Evolutionary conservation across 1,140 invertebrate species (phyloP).

Genomic region (Drosophila oshimai): DNA sequence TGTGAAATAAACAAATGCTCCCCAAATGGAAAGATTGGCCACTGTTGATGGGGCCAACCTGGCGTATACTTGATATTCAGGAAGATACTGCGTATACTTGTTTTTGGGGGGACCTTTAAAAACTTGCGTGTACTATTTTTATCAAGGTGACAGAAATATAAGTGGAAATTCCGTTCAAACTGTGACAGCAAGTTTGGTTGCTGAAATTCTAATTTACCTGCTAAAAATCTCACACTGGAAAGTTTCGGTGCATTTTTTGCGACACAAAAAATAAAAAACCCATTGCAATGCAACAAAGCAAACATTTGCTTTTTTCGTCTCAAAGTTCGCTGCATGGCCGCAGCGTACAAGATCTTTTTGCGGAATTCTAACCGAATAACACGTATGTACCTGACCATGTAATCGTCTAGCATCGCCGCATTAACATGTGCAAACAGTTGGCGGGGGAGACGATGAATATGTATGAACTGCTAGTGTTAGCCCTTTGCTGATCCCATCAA

Average conservation of each 20-base stretch:
- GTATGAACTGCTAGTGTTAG: slow-evolving; percentile 14
- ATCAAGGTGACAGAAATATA: too few species aligned
- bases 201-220: slow-evolving; percentile 33
- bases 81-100: slow-evolving; percentile 11
- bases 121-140: slow-evolving; percentile 16
- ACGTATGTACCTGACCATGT: slow-evolving; percentile 24
- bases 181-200: neutral
- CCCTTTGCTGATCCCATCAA: slow-evolving; percentile 37
- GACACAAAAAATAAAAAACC: neutral
- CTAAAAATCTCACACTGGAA: slow-evolving; percentile 41
- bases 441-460: slow-evolving; percentile 38
- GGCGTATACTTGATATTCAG: slow-evolving; percentile 30
- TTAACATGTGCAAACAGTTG: slow-evolving; percentile 32
- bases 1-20: slow-evolving; percentile 40
- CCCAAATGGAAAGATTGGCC: neutral
- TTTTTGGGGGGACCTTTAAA: neutral
- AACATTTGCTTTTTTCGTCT: slow-evolving; percentile 29
- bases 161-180: too few species aligned
- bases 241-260: slow-evolving; percentile 9
- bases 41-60: neutral
- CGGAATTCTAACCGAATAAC: slow-evolving; percentile 24
- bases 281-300: slow-evolving; percentile 13
- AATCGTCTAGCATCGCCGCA: neutral
- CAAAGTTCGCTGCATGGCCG: slow-evolving; percentile 29
- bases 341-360: slow-evolving; percentile 16